These are phyloP conservation scores for Megaceryle maxima DNA, from an alignment of 2,113 vertebrate genomes.

Conservation along the genomic window DNA sequence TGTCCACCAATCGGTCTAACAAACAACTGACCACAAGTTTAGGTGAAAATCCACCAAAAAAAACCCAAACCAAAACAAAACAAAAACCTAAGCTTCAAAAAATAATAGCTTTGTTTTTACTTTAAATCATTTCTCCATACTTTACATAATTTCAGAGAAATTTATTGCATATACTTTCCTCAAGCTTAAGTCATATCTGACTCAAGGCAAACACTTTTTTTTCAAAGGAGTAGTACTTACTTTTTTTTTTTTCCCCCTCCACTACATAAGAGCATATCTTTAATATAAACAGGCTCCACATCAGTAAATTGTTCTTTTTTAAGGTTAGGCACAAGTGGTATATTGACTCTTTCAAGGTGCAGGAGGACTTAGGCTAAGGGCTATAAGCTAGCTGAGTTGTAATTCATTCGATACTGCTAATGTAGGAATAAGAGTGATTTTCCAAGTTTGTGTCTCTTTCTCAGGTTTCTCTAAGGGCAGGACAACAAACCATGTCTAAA, in stretches of 20 bases:
- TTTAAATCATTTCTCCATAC: conserved; percentile 24
- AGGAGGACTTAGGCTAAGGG: not conserved
- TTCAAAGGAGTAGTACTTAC: not conserved
- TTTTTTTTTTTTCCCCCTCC: not conserved
- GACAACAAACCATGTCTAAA: not conserved
- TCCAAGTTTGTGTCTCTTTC: not conserved
- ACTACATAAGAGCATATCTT: not conserved
- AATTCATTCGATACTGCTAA: not conserved
- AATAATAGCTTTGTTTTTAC: not conserved
- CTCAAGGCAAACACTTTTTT: not conserved
- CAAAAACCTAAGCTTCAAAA: not conserved
- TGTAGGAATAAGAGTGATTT: not conserved
- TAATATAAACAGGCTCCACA: not conserved
- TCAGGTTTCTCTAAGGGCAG: not conserved
- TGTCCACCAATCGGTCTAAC: not conserved
- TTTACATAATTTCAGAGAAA: conserved; percentile 20
- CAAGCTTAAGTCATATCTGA: not conserved
- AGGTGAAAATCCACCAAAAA: conserved; percentile 22
- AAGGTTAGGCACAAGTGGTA: not conserved
- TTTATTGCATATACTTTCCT: not conserved
- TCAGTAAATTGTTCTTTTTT: not conserved
- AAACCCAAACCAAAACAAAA: too few relatives aligned
- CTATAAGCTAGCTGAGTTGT: not conserved
- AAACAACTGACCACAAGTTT: not conserved
- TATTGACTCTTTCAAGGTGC: not conserved